phyloP scores from a whole-genome alignment of 2,113 vertebrate species.

The Panthera uncia region DNA sequence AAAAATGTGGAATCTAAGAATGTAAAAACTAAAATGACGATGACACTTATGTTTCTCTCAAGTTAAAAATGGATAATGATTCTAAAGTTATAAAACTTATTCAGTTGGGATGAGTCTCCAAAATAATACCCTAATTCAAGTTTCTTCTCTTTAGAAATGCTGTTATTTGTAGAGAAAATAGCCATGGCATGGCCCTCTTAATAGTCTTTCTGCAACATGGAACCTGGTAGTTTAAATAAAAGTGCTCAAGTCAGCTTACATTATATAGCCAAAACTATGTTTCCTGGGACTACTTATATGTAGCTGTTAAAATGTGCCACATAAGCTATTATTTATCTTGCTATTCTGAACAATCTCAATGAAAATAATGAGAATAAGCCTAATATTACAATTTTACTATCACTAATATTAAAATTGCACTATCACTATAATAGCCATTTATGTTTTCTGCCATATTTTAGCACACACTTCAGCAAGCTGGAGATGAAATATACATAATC shows the following conservation, averaged over 20 bases:
- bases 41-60: background rate
- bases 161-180: background rate
- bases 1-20: background rate
- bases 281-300: background rate
- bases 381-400: conserved; percentile 1
- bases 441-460: background rate
- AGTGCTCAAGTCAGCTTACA: background rate
- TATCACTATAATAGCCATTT: background rate
- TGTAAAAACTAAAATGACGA: conserved; percentile 23
- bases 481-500: background rate
- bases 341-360: background rate
- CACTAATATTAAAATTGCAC: background rate
- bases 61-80: background rate
- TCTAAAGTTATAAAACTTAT: background rate
- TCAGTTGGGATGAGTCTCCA: background rate
- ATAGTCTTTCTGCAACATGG: background rate
- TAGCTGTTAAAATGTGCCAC: conserved; percentile 4
- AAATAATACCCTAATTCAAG: background rate
- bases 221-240: background rate
- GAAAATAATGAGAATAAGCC: background rate
- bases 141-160: background rate
- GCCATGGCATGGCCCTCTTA: background rate
- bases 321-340: background rate
- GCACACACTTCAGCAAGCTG: background rate
- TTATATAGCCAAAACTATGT: background rate